phyloP scores from a whole-genome alignment of 2,888 invertebrate genomes.

The Drosophila tripunctata region DNA sequence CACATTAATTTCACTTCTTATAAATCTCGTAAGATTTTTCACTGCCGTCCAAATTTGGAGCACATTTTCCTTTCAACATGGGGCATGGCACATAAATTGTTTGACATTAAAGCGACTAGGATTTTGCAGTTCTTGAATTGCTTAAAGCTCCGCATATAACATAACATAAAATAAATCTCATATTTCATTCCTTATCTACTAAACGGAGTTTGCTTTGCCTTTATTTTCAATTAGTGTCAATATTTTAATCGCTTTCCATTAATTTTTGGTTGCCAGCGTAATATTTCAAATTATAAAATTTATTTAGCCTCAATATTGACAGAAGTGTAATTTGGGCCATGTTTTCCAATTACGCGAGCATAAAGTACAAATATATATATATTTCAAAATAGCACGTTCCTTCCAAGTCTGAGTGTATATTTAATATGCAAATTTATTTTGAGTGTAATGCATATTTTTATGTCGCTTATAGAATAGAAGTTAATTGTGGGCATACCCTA shows the following conservation, averaged over 20 bases:
- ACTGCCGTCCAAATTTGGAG: constrained; percentile 32
- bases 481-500: constrained; percentile 2
- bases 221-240: constrained; percentile 75
- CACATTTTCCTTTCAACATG: constrained; percentile 38
- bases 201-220: constrained; percentile 22
- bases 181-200: constrained; percentile 65
- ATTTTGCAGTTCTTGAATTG: neutral
- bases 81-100: constrained; percentile 57
- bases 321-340: constrained; percentile 35
- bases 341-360: constrained; percentile 32
- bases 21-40: constrained; percentile 70
- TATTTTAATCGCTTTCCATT: constrained; percentile 64
- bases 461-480: neutral
- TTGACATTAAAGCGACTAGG: constrained; percentile 40
- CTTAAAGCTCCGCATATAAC: constrained; percentile 58
- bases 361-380: constrained; percentile 2
- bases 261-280: constrained; percentile 45
- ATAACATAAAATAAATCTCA: constrained; percentile 11
- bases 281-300: constrained; percentile 45
- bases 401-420: neutral
- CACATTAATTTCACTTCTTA: constrained; percentile 81
- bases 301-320: constrained; percentile 45
- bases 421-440: constrained; percentile 5
- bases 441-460: neutral
- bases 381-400: neutral